A percentile compares a stretch with the other conserved stretches of the same genome.
These are phyloP conservation scores for Dicaeum eximium DNA, from an alignment of 2,113 vertebrate species.

Conservation along the genomic window DNA sequence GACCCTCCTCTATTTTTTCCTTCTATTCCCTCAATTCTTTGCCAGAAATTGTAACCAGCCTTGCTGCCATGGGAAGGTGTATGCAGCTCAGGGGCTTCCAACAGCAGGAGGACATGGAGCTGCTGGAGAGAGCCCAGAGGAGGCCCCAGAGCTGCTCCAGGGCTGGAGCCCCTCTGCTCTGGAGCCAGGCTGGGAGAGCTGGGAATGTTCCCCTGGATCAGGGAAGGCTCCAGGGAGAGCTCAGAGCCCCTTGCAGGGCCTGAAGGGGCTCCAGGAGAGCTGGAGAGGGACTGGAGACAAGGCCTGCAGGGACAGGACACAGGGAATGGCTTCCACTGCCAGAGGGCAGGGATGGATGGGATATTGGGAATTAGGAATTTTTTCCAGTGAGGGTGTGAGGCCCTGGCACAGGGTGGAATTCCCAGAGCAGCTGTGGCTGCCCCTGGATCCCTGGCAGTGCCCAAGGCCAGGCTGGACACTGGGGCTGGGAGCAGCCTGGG, in stretches of 20 bases:
- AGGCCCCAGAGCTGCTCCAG: neutral
- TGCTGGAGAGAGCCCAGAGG: neutral
- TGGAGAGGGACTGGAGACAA: neutral
- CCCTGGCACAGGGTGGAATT: neutral
- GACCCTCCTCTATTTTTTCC: neutral
- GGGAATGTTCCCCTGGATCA: neutral
- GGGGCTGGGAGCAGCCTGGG: neutral
- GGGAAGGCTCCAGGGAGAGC: neutral
- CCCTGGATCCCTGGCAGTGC: neutral
- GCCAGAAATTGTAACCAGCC: neutral
- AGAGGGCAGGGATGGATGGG: neutral
- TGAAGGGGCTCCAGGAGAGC: neutral
- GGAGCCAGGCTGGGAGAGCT: neutral
- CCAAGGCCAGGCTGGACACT: fast-evolving
- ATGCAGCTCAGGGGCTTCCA: neutral
- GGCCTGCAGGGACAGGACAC: neutral
- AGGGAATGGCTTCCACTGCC: neutral
- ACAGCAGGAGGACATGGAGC: neutral
- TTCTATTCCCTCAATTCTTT: neutral
- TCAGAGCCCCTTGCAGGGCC: neutral
- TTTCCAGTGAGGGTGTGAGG: fast-evolving
- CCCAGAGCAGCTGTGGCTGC: neutral
- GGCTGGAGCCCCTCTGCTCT: neutral
- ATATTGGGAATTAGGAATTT: neutral
- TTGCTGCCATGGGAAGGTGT: neutral